Evolutionary conservation across 2,797 vertebrate species (phyloP).

Genomic region (Gouania willdenowi): DNA sequence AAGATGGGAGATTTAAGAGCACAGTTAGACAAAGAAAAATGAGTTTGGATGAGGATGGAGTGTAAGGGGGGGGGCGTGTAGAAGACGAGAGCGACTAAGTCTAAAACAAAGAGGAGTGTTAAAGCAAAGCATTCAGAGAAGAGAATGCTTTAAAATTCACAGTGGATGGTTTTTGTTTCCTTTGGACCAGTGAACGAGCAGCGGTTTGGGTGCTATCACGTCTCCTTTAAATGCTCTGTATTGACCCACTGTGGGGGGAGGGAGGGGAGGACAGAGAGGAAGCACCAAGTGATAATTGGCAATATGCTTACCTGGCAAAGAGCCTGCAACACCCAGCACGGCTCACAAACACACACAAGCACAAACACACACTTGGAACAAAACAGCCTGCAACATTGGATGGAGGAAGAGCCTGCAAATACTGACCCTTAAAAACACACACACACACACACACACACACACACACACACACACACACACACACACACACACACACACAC

Average conservation of each 20-base stretch:
- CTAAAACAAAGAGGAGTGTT: conserved; percentile 47
- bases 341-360: conserved; percentile 27
- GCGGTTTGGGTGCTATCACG: conserved; percentile 44
- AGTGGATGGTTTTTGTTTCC: conserved; percentile 38
- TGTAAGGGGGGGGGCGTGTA: conserved; percentile 13
- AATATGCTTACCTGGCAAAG: conserved; percentile 73
- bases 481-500: conserved; percentile 16
- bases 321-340: conserved; percentile 58
- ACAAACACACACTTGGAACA: conserved; percentile 8
- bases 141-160: conserved; percentile 28
- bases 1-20: conserved; percentile 24
- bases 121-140: conserved; percentile 15
- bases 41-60: conserved; percentile 45
- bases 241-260: conserved; percentile 29
- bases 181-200: conserved; percentile 23
- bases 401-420: conserved; percentile 39
- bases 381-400: conserved; percentile 23
- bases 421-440: conserved; percentile 22
- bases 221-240: conserved; percentile 34
- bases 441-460: conserved; percentile 2
- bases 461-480: conserved; percentile 16
- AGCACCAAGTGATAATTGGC: conserved; percentile 78
- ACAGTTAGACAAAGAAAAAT: conserved; percentile 43
- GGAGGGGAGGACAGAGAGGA: conserved; percentile 9
- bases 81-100: conserved; percentile 3